These are phyloP conservation scores for Mormyrus proboscirostris DNA, from an alignment of 2,797 vertebrate species.

Conservation along the genomic window DNA sequence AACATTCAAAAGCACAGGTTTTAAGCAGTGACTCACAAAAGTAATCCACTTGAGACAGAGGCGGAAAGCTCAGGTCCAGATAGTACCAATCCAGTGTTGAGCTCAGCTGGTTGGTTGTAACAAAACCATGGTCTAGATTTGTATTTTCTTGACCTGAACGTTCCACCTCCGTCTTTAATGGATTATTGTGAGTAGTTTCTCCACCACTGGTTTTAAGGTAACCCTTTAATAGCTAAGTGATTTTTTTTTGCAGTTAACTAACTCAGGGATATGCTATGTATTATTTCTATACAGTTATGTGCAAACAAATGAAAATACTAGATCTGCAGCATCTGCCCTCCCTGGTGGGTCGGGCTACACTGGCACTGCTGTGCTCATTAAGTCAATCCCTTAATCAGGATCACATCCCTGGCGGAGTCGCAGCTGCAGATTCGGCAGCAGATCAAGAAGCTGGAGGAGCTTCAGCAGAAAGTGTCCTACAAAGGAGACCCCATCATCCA, in stretches of 20 bases:
- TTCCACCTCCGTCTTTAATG: no score
- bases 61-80: neutral
- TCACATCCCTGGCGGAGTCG: constrained; percentile 93
- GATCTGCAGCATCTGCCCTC: neutral
- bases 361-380: neutral
- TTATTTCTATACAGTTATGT: neutral
- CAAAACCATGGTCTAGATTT: neutral
- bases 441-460: constrained; percentile 95
- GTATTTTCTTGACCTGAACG: no score
- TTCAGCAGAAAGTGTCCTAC: constrained; percentile 97
- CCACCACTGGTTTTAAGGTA: neutral
- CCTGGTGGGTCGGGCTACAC: neutral
- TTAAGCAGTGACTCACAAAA: neutral
- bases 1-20: neutral
- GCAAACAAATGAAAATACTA: neutral
- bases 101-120: neutral
- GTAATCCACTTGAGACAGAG: neutral
- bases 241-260: neutral
- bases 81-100: neutral
- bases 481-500: constrained; percentile 97
- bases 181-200: neutral
- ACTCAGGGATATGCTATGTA: neutral
- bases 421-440: constrained; percentile 97
- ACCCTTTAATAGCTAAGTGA: neutral
- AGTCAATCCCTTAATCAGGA: constrained; percentile 60